Evolutionary conservation across 2,888 invertebrate genomes (phyloP).

Genomic region (Eretmocerus hayati): DNA sequence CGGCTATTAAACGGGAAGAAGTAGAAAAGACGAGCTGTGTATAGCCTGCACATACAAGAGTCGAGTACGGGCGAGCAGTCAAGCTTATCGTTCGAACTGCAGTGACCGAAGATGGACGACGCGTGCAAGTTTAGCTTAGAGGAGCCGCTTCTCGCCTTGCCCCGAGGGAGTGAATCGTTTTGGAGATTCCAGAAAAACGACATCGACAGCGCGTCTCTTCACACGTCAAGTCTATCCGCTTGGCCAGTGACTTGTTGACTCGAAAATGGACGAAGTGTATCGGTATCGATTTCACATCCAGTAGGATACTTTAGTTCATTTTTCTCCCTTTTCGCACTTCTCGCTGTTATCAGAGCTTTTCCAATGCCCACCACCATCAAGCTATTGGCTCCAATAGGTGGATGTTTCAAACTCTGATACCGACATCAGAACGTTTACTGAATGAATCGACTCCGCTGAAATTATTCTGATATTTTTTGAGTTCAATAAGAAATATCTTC

Average conservation of each 20-base stretch:
- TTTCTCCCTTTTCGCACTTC: slow-evolving; percentile 1
- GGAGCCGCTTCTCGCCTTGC: slow-evolving; percentile 17
- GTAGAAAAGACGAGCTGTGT: too few relatives aligned
- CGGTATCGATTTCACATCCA: slow-evolving; percentile 38
- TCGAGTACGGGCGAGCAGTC: too few relatives aligned
- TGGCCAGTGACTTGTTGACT: slow-evolving; percentile 26
- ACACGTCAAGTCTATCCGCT: slow-evolving; percentile 15
- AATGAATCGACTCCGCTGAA: too few relatives aligned
- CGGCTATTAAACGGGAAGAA: too few relatives aligned
- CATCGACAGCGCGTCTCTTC: not conserved
- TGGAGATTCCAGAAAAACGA: slow-evolving; percentile 26
- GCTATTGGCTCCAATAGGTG: too few relatives aligned
- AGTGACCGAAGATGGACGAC: slow-evolving; percentile 1
- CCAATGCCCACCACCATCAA: too few relatives aligned
- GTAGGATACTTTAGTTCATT: slow-evolving; percentile 14
- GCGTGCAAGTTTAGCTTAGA: too few relatives aligned
- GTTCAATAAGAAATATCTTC: too few relatives aligned
- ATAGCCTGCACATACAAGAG: too few relatives aligned
- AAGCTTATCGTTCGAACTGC: slow-evolving; percentile 29
- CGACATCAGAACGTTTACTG: too few relatives aligned
- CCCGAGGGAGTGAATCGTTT: slow-evolving; percentile 31
- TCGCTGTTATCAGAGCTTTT: not conserved
- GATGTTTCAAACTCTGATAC: too few relatives aligned
- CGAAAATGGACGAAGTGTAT: slow-evolving; percentile 37
- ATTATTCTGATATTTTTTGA: too few relatives aligned